Conservation (phyloP, 2,888 invertebrate genomes). For the Hypomecis punctinalis region DNA sequence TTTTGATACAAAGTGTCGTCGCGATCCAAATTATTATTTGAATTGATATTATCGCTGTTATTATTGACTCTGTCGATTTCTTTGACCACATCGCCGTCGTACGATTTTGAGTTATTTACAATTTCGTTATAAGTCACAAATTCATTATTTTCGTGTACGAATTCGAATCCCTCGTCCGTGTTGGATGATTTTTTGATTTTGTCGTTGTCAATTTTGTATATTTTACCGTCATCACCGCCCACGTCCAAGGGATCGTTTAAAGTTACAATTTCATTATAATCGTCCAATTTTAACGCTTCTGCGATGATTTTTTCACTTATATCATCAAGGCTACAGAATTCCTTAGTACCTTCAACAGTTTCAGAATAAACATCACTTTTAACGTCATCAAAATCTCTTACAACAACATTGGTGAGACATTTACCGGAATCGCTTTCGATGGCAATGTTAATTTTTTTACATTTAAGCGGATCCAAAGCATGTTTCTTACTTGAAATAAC, state of each 20-base stretch:
- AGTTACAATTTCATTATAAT: constrained; percentile 13
- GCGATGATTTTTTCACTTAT: constrained; percentile 24
- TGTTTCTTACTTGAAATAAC: constrained; percentile 28
- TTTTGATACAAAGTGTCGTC: background rate
- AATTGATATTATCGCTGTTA: constrained; percentile 15
- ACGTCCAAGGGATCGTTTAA: constrained; percentile 19
- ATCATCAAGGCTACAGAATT: constrained; percentile 11
- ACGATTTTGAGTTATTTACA: constrained; percentile 22
- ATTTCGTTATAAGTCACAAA: constrained; percentile 28
- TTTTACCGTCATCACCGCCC: background rate
- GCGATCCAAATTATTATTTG: constrained; percentile 7
- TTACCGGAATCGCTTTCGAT: constrained; percentile 12
- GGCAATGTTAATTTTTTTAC: constrained; percentile 22
- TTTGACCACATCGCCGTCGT: constrained; percentile 26
- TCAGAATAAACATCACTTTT: background rate
- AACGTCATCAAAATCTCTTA: constrained; percentile 12
- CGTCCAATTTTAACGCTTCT: constrained; percentile 17
- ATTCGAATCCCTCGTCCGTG: constrained; percentile 26
- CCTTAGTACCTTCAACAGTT: constrained; percentile 13
- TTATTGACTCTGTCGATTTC: constrained; percentile 31
- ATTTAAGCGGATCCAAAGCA: constrained; percentile 25
- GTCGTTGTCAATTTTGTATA: background rate
- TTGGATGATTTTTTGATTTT: constrained; percentile 5
- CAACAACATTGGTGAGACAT: constrained; percentile 14
- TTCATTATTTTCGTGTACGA: constrained; percentile 18